A percentile compares a stretch with the other conserved stretches of the same genome.
phyloP scores from a whole-genome alignment of 2,797 vertebrate genomes.

The Melanotaenia maccullochi region DNA sequence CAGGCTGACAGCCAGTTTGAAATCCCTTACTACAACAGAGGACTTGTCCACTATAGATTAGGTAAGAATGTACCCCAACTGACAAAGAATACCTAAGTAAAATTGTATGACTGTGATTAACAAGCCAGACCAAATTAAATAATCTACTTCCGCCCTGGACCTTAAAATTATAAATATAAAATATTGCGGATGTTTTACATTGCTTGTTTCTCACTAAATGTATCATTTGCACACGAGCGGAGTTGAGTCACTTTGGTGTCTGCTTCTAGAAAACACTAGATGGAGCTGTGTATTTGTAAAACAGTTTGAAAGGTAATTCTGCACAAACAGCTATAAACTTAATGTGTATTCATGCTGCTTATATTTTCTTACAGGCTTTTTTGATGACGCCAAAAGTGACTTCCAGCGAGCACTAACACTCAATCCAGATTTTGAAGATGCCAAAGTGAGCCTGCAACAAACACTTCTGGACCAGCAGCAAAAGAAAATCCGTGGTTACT shows the following conservation, averaged over 20 bases:
- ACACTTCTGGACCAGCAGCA: slow-evolving; percentile 89
- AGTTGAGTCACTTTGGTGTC: not conserved
- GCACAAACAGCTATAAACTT: not conserved
- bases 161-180: slow-evolving; percentile 31
- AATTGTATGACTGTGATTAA: not conserved
- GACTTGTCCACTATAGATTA: slow-evolving; percentile 90
- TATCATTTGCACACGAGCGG: not conserved
- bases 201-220: not conserved
- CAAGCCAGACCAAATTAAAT: fast-evolving
- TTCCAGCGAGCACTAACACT: slow-evolving; percentile 89
- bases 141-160: not conserved
- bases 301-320: not conserved
- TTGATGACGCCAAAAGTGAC: slow-evolving; percentile 90
- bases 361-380: slow-evolving; percentile 84
- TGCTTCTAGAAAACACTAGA: slow-evolving; percentile 52
- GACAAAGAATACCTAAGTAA: not conserved
- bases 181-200: not conserved
- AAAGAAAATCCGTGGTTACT: slow-evolving; percentile 81
- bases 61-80: slow-evolving; percentile 77
- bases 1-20: slow-evolving; percentile 82
- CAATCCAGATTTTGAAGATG: slow-evolving; percentile 93
- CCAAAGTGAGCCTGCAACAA: slow-evolving; percentile 89
- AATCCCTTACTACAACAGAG: slow-evolving; percentile 93
- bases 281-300: slow-evolving; percentile 50
- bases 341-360: slow-evolving; percentile 9